Evolutionary conservation across 2,888 invertebrate species (phyloP), one percentile per base, ranked within the genome.

Genomic region (Ectropis crepuscularia): DNA sequence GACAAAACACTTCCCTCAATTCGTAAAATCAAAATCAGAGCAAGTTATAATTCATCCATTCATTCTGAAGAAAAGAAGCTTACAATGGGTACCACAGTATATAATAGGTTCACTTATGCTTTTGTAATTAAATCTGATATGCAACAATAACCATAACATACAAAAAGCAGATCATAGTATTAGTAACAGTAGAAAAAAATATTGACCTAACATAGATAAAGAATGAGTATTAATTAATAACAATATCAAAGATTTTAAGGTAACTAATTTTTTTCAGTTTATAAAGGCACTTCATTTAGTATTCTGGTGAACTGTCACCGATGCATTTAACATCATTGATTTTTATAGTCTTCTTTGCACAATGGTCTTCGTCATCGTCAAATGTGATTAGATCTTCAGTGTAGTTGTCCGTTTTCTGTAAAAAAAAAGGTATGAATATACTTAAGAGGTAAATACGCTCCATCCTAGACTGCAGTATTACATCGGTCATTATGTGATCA

Each of bases 301-400:
- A 91, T 76, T 92, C 91, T 9, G 92, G 91, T 72, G 92, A 91
- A 78, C 89, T 91, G 63, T 89, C 90, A 73, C 86, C 86, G 41
- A 80, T 68, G 77, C 81, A 79, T 74, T 86, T 87, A 5, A 80
- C 74, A 70, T 85, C 87, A 81, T 83, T 89, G 38, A 82, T 69
- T 67, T 82, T 71, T 51, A 87, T 78, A 42, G 82, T 73, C 73
- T 88, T 89, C 74, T 85, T 81, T 45, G 77, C 68, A 74, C 80
- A 80, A 43, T 79, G 86, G 1, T 91, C 89, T 65, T 90, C 91
- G 57, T 90, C 91, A 61, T 86, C 85, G 73, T 92, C 92, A 84
- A 92, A 92, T 62, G 75, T 82, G 39, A 92, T 92, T 51, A 92
- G 81, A 73, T 92, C 90, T 61, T 87, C 90, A 73, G 66, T 79